Evolutionary conservation across 2,113 vertebrate species (phyloP).

Genomic region (Acanthisitta chloris): DNA sequence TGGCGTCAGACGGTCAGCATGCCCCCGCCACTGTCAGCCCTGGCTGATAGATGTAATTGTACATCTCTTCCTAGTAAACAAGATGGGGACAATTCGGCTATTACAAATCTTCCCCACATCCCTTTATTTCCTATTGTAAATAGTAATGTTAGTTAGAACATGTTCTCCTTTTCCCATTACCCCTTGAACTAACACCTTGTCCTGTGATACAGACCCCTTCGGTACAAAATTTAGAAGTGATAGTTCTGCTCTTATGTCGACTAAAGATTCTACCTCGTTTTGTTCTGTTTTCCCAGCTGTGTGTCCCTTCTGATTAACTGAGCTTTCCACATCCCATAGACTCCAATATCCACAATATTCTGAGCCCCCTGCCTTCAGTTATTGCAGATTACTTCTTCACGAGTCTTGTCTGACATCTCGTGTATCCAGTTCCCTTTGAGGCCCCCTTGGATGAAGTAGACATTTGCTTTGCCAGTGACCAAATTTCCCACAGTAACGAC

Average conservation of each 20-base stretch:
- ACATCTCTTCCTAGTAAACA: background rate
- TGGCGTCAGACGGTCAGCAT: background rate
- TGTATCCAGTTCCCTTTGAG: background rate
- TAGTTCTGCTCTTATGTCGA: background rate
- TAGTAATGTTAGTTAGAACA: background rate
- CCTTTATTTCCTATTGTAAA: background rate
- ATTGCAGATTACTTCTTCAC: background rate
- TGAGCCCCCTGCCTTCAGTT: background rate
- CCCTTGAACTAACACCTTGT: background rate
- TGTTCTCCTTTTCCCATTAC: background rate
- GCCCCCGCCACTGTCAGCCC: rapidly evolving
- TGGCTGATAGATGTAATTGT: background rate
- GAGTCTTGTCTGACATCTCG: background rate
- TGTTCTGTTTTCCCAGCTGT: background rate
- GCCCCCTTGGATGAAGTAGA: rapidly evolving
- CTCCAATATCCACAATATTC: background rate
- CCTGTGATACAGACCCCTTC: background rate
- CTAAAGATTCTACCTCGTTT: background rate
- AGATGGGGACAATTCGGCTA: background rate
- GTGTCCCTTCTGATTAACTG: background rate
- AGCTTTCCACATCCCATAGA: background rate
- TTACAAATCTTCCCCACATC: background rate
- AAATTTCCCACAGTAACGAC: background rate
- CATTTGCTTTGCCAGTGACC: background rate
- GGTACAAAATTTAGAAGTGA: background rate